These are phyloP conservation scores for Nothoprocta pentlandii DNA, from an alignment of 2,113 vertebrate species.

Conservation along the genomic window DNA sequence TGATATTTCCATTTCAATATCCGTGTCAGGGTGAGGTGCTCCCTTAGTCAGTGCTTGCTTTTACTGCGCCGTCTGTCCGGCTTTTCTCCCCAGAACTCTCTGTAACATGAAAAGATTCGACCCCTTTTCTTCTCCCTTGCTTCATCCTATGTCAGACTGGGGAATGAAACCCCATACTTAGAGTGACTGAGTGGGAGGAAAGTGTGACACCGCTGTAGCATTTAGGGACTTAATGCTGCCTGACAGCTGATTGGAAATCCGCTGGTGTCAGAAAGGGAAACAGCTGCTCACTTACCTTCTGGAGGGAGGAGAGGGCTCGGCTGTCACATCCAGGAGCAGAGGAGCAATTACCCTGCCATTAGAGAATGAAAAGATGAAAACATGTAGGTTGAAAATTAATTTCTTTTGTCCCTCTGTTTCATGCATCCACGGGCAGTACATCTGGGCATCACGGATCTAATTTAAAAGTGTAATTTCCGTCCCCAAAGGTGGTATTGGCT, in stretches of 20 bases:
- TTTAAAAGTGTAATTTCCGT: constrained; percentile 49
- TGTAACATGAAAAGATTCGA: background rate
- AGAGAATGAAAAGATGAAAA: constrained; percentile 43
- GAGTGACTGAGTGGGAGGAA: background rate
- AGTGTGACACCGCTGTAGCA: background rate
- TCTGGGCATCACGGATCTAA: constrained; percentile 12
- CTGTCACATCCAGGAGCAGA: constrained; percentile 21
- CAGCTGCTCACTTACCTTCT: constrained; percentile 54
- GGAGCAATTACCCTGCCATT: constrained; percentile 43
- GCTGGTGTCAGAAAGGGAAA: constrained; percentile 16
- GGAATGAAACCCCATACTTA: background rate
- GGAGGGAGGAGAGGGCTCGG: background rate
- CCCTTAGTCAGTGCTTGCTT: background rate
- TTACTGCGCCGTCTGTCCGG: background rate
- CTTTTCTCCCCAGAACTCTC: background rate
- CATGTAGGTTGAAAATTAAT: constrained; percentile 53
- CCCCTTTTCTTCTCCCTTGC: background rate
- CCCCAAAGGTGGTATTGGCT: background rate
- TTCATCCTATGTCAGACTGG: background rate
- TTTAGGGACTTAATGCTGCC: constrained; percentile 16
- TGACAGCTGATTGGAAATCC: constrained; percentile 52
- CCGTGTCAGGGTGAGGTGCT: background rate
- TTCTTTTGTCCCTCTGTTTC: constrained; percentile 35
- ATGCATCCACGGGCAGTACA: constrained; percentile 6
- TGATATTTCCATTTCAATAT: background rate